Base-by-base conservation (phyloP, 1,140 invertebrate species). In the Drosophila yakuba region DNA sequence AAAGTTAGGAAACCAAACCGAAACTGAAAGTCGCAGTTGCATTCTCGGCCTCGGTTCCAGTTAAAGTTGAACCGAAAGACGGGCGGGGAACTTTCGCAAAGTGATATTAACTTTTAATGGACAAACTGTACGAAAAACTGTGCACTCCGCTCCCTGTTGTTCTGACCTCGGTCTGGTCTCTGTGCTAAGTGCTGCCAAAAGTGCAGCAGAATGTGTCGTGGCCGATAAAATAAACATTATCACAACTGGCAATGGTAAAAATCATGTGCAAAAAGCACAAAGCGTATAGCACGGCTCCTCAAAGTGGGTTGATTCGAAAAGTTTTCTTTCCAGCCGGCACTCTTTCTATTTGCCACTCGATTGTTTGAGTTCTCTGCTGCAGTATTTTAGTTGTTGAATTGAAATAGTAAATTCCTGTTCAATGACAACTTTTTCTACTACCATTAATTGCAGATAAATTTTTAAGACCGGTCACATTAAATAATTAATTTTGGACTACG, bases 31-130 rank as follows among this genome's bases (percentile, higher is more conserved):
- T 80, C 55, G 55, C 64, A 80, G 74, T 73, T 57, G 68, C 58
- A 81, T 62, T 78, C 41, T 50, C 43, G 45, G 66, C 43, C 68
- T 58, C 68, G 36, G 43, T 58, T 41, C 51, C 52, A 71, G 68
- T 71, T 71, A 71, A 71, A 71, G 68, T 71, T 71, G 35, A 50
- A 23, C 20, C 45, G 15, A n/a, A 58, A 56, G 56, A 60, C 57
- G 52, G 32, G 55, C 59, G 74, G 51, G 52, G 50, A 51, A 88
- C 76, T 88, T 88, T 78, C 39, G 58, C 83, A 89, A 89, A 89
- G 84, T 89, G 84, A 89, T 89, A 89, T 89, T 89, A 89, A 89
- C 85, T 89, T 89, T 89, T 89, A 89, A 89, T 89, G 84, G 84
- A 89, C 84, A 89, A 89, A 89, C 84, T 89, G 78, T 56, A 86